Percentiles rank a stretch among this genome's conserved stretches.
Evolutionary conservation across 2,113 vertebrate species (phyloP).

Genomic region (Scytalopus superciliaris): DNA sequence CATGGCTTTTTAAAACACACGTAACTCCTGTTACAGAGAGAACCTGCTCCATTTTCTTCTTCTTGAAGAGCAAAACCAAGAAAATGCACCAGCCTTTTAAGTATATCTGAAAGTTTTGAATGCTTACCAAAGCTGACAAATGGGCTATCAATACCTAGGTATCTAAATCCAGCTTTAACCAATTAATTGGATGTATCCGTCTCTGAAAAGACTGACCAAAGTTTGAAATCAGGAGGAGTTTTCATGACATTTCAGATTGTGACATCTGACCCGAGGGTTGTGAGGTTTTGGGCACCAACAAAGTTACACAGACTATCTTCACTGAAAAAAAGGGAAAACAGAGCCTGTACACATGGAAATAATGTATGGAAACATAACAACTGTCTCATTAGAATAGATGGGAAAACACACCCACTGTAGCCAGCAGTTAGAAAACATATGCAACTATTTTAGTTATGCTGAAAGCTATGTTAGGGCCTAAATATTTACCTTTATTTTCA

Average conservation of each 20-base stretch:
- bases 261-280: not conserved
- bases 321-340: not conserved
- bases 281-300: not conserved
- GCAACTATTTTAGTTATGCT: not conserved
- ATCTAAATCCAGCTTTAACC: not conserved
- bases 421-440: not conserved
- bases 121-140: not conserved
- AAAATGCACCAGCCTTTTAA: not conserved
- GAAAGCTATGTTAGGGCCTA: not conserved
- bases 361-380: not conserved
- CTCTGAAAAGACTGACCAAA: not conserved
- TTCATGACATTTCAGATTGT: not conserved
- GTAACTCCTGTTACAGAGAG: accelerated
- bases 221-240: not conserved
- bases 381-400: not conserved
- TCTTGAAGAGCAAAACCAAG: not conserved
- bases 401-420: not conserved
- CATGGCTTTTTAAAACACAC: not conserved
- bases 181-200: accelerated
- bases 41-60: not conserved
- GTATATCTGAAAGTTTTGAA: not conserved
- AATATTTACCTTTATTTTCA: not conserved
- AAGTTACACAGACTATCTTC: not conserved
- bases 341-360: not conserved
- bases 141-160: not conserved